Percentiles rank a stretch among this genome's conserved stretches.
Evolutionary conservation across 1,140 invertebrate species (phyloP).

Genomic region (Zaprionus africanus): DNA sequence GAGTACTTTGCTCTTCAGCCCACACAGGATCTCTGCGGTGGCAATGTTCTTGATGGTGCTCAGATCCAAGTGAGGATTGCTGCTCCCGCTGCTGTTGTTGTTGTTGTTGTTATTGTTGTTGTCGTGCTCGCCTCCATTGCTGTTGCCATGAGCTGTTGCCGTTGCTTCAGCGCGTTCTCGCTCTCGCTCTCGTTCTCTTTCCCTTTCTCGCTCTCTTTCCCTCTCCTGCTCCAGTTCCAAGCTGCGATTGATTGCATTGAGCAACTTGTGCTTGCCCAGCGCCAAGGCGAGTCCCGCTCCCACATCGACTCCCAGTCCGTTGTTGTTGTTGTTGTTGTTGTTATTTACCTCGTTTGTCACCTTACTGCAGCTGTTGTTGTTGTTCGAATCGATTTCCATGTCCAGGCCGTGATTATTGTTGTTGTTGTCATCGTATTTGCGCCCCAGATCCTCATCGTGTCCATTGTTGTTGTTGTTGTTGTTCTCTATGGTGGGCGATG

Average conservation of each 20-base stretch:
- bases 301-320: conserved; percentile 18
- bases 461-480: conserved; percentile 58
- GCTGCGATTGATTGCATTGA: conserved; percentile 72
- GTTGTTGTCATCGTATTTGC: conserved; percentile 77
- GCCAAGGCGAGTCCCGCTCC: conserved; percentile 55
- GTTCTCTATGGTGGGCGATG: conserved; percentile 14
- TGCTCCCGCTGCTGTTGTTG: conserved; percentile 69
- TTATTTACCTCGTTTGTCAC: conserved; percentile 8
- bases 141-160: conserved; percentile 16
- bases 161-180: conserved; percentile 7
- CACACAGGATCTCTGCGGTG: conserved; percentile 78
- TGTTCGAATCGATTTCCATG: conserved; percentile 74
- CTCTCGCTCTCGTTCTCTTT: neutral
- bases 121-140: conserved; percentile 47
- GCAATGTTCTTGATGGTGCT: conserved; percentile 82
- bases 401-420: conserved; percentile 68
- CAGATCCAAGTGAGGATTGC: conserved; percentile 71
- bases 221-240: conserved; percentile 59
- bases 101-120: conserved; percentile 48
- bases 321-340: conserved; percentile 51
- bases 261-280: conserved; percentile 66
- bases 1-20: conserved; percentile 80
- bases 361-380: conserved; percentile 74
- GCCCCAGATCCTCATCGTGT: conserved; percentile 63
- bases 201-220: neutral